Evolutionary conservation across 2,797 vertebrate species (phyloP).

Genomic region (Sebastes umbrosus): DNA sequence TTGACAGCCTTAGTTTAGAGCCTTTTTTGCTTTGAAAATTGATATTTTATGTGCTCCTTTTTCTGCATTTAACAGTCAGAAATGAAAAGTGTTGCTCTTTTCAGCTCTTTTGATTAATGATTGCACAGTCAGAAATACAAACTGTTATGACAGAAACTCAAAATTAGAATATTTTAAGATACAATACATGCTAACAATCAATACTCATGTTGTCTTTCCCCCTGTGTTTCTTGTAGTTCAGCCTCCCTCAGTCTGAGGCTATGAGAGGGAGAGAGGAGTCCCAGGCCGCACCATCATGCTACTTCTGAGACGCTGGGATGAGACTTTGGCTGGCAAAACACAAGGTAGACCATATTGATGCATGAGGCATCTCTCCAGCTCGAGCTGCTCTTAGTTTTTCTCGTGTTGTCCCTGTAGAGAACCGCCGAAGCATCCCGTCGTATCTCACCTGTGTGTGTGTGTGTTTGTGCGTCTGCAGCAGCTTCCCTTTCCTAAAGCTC

Average conservation of each 20-base stretch:
- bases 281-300: slow-evolving; percentile 85
- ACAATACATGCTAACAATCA: background rate
- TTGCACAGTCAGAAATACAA: background rate
- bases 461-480: slow-evolving; percentile 25
- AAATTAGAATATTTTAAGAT: background rate
- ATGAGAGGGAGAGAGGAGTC: slow-evolving; percentile 84
- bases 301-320: slow-evolving; percentile 84
- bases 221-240: slow-evolving; percentile 50
- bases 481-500: slow-evolving; percentile 26
- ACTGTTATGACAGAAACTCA: background rate
- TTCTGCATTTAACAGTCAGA: background rate
- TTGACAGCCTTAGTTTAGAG: too few relatives aligned
- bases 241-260: slow-evolving; percentile 83
- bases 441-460: slow-evolving; percentile 38
- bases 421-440: slow-evolving; percentile 25
- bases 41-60: background rate
- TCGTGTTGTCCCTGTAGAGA: background rate
- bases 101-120: background rate
- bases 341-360: slow-evolving; percentile 74
- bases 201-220: slow-evolving; percentile 6
- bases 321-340: slow-evolving; percentile 82
- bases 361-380: slow-evolving; percentile 3
- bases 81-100: background rate
- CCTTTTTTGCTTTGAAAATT: too few relatives aligned
- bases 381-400: slow-evolving; percentile 10